Evolutionary conservation across 2,113 vertebrate genomes (phyloP).

Genomic region (Boulengeromyrus knoepffleri): DNA sequence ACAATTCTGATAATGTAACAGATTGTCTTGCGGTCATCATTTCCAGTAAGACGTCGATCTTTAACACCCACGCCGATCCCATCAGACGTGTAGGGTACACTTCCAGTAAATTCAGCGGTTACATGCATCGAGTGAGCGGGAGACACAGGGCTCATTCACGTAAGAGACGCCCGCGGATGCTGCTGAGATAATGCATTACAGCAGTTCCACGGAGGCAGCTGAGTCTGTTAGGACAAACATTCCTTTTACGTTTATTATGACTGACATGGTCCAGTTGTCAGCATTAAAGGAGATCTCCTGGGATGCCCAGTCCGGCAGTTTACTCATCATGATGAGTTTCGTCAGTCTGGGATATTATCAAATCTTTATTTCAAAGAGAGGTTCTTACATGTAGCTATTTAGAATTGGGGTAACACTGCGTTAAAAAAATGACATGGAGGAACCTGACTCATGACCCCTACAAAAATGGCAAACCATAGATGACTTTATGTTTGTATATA

Average conservation of each 20-base stretch:
- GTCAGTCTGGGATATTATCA: background rate
- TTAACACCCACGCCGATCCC: constrained; percentile 9
- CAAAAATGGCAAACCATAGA: background rate
- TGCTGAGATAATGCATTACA: background rate
- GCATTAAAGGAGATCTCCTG: background rate
- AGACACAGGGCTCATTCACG: background rate
- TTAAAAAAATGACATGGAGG: background rate
- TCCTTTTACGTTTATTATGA: background rate
- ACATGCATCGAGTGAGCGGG: background rate
- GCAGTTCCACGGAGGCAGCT: background rate
- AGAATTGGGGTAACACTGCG: background rate
- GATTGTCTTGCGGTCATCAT: constrained; percentile 14
- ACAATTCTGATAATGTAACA: constrained; percentile 11
- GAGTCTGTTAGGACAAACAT: background rate
- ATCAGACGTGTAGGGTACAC: background rate
- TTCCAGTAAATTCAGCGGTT: constrained; percentile 8
- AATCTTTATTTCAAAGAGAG: background rate
- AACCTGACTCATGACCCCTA: background rate
- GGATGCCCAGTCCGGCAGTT: background rate
- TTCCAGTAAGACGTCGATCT: constrained; percentile 22
- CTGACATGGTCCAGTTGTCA: background rate
- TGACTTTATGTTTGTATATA: background rate
- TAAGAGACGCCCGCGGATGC: background rate
- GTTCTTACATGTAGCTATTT: background rate
- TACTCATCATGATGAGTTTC: background rate